Conservation (phyloP, 2,113 vertebrate genomes). For the Onychorhynchus coronatus region DNA sequence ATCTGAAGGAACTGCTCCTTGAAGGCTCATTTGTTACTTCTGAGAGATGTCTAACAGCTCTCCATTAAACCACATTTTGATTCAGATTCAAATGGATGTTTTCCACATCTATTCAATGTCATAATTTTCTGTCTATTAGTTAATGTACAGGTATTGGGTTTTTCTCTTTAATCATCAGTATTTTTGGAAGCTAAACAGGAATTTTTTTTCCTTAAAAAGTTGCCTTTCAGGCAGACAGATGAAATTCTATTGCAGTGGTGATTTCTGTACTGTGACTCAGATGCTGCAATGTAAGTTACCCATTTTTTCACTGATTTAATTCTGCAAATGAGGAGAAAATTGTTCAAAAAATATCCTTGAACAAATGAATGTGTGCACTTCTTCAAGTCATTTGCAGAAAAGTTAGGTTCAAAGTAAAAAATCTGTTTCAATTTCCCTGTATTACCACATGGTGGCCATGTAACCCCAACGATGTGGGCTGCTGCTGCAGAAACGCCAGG, state of each 20-base stretch:
- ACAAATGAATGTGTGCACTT: neutral
- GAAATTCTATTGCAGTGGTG: neutral
- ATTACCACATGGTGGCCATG: conserved; percentile 47
- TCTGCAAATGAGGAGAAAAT: neutral
- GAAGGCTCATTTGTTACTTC: neutral
- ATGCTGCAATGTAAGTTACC: neutral
- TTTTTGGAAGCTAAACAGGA: neutral
- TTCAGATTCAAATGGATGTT: neutral
- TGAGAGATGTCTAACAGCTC: neutral
- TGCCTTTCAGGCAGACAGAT: neutral
- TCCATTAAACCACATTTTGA: neutral
- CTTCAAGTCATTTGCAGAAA: neutral
- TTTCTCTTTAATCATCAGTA: neutral
- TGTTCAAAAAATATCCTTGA: neutral
- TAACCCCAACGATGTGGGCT: neutral
- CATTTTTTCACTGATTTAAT: neutral
- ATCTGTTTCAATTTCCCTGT: neutral
- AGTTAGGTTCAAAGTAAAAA: neutral
- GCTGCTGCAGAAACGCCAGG: too few species aligned
- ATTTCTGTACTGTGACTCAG: neutral
- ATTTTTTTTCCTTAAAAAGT: neutral
- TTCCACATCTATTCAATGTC: neutral
- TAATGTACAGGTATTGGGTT: neutral
- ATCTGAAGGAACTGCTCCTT: neutral
- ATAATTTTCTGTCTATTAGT: neutral